Conservation (phyloP, 1,140 invertebrate genomes). For the Bombus turneri region DNA sequence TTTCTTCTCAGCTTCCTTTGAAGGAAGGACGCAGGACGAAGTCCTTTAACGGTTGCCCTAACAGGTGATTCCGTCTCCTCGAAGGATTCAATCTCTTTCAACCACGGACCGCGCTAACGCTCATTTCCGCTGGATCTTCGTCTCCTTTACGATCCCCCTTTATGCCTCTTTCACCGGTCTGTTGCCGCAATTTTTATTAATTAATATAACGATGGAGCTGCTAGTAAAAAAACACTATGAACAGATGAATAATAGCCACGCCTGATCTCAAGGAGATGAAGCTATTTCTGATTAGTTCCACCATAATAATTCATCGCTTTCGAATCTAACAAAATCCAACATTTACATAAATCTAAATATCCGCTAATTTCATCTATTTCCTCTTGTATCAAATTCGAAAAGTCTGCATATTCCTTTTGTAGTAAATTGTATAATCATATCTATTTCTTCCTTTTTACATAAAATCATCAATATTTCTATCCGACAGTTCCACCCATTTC, state of each 20-base stretch:
- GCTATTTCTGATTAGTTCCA: not conserved
- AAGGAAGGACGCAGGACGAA: conserved; percentile 44
- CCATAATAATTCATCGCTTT: conserved; percentile 8
- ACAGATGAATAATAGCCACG: conserved; percentile 59
- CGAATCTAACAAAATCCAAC: conserved; percentile 53
- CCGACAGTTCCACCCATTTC: not conserved
- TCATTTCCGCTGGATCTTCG: conserved; percentile 56
- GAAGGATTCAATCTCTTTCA: conserved; percentile 68
- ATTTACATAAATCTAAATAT: too few relatives aligned
- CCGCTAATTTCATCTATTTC: too few relatives aligned
- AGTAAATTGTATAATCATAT: too few relatives aligned
- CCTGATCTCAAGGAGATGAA: conserved; percentile 69
- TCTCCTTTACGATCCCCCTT: conserved; percentile 20
- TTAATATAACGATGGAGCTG: conserved; percentile 50
- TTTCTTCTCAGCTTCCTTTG: conserved; percentile 60
- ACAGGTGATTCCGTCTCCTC: conserved; percentile 60
- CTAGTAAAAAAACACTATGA: conserved; percentile 50
- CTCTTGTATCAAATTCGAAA: conserved; percentile 30
- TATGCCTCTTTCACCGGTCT: conserved; percentile 13
- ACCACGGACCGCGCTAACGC: conserved; percentile 55
- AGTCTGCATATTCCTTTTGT: not conserved
- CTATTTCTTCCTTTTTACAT: not conserved
- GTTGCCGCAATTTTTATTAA: conserved; percentile 60
- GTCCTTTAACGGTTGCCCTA: conserved; percentile 61
- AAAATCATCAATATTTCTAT: not conserved